These are phyloP conservation scores for Holothuria glaberrima DNA, from an alignment of 35 echinoderm and acorn worm genomes.

Conservation along the genomic window DNA sequence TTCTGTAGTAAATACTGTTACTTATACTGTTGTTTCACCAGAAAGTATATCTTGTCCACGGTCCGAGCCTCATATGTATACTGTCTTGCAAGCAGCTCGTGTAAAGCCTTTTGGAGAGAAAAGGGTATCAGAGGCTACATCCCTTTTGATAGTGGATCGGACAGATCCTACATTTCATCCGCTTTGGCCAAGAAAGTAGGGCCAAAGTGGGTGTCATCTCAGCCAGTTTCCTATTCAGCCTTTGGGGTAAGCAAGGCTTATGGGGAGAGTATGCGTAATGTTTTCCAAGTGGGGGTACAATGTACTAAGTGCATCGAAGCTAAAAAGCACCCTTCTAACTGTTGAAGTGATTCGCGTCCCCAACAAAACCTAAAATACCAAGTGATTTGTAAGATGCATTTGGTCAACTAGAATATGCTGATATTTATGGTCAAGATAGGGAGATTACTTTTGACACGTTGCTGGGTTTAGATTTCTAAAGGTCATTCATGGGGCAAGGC, in stretches of 20 bases:
- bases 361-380: neutral
- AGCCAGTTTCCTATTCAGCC: conserved; percentile 42
- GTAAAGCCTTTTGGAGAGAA: conserved; percentile 16
- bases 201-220: conserved; percentile 25
- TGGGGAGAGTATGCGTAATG: neutral
- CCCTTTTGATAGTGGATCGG: conserved; percentile 30
- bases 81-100: conserved; percentile 35
- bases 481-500: conserved; percentile 47
- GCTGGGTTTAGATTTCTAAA: conserved; percentile 17
- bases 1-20: conserved; percentile 16
- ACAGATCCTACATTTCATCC: conserved; percentile 30
- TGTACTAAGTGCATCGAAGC: neutral
- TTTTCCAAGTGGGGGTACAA: conserved; percentile 6
- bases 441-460: conserved; percentile 40
- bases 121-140: neutral
- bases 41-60: conserved; percentile 15
- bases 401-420: neutral
- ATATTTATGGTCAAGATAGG: conserved; percentile 40
- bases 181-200: neutral
- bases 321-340: neutral
- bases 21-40: neutral
- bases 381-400: neutral
- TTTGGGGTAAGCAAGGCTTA: conserved; percentile 29
- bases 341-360: conserved; percentile 43
- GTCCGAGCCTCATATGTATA: neutral